A percentile compares a stretch with the other conserved stretches of the same genome.
Conservation (phyloP, 2,888 invertebrate species). For the Eurytoma californica region DNA sequence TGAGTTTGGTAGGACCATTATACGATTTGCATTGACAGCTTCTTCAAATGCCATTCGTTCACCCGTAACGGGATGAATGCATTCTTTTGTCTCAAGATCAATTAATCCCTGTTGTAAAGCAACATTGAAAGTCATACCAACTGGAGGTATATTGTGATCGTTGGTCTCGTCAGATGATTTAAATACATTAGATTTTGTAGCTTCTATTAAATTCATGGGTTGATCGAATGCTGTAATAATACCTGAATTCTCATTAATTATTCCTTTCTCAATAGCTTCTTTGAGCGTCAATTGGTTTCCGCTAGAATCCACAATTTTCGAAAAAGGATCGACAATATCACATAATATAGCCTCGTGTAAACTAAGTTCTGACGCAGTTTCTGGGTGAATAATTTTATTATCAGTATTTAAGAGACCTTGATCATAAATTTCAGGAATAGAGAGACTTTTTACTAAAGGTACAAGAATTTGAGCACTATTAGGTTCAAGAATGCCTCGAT, state of each 20-base stretch:
- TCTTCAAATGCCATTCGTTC: slow-evolving; percentile 80
- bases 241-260: slow-evolving; percentile 84
- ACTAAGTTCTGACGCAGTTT: slow-evolving; percentile 87
- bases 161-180: not conserved
- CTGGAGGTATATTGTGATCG: slow-evolving; percentile 80
- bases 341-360: slow-evolving; percentile 90
- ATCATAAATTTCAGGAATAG: slow-evolving; percentile 88
- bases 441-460: slow-evolving; percentile 87
- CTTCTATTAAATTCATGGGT: slow-evolving; percentile 81
- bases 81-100: slow-evolving; percentile 80
- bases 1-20: slow-evolving; percentile 11
- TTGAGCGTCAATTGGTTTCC: slow-evolving; percentile 83
- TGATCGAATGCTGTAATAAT: slow-evolving; percentile 80
- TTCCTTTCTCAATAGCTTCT: slow-evolving; percentile 84
- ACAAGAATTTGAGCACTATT: slow-evolving; percentile 85
- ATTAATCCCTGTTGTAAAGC: slow-evolving; percentile 86
- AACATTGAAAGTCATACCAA: slow-evolving; percentile 89
- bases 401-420: slow-evolving; percentile 90
- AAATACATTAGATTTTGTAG: not conserved
- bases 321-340: slow-evolving; percentile 90
- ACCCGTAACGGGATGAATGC: slow-evolving; percentile 85
- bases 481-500: slow-evolving; percentile 87
- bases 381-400: slow-evolving; percentile 89
- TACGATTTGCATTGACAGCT: slow-evolving; percentile 5
- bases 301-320: slow-evolving; percentile 80